Conservation (phyloP, 1,140 invertebrate genomes). For the Drosophila leontia region DNA sequence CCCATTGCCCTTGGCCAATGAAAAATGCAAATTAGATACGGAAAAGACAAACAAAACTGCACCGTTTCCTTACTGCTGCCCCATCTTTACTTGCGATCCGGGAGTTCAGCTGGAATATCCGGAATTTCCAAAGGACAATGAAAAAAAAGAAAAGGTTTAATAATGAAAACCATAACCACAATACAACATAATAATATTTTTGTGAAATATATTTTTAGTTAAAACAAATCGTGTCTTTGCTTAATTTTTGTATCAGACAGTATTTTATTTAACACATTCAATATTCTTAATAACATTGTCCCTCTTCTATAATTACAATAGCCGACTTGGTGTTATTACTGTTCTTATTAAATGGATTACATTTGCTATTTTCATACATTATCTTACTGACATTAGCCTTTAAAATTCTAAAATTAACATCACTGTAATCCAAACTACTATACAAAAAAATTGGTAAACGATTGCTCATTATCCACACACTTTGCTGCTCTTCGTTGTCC, state of each 20-base stretch:
- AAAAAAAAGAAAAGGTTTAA: conserved; percentile 78
- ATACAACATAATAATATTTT: background rate
- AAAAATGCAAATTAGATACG: conserved; percentile 93
- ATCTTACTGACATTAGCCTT: conserved; percentile 87
- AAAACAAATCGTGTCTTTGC: background rate
- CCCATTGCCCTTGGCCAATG: conserved; percentile 92
- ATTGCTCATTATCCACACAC: conserved; percentile 91
- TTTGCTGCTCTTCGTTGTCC: conserved; percentile 89
- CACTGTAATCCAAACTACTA: conserved; percentile 87
- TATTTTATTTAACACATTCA: background rate
- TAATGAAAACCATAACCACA: conserved; percentile 4
- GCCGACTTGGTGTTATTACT: conserved; percentile 26
- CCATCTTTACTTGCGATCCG: conserved; percentile 92
- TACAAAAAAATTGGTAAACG: conserved; percentile 91
- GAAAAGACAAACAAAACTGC: conserved; percentile 95
- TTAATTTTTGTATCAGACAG: background rate
- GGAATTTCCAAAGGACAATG: conserved; percentile 88
- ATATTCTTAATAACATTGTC: conserved; percentile 64
- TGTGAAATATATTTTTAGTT: conserved; percentile 22
- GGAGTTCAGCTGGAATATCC: conserved; percentile 94
- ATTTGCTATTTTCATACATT: conserved; percentile 88
- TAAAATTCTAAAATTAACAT: conserved; percentile 90
- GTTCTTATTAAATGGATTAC: conserved; percentile 86
- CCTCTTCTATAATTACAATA: conserved; percentile 60
- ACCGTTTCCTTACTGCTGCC: conserved; percentile 93